A percentile compares a stretch with the other conserved stretches of the same genome.
Evolutionary conservation across 2,113 vertebrate genomes (phyloP).

Genomic region (Carettochelys insculpta): DNA sequence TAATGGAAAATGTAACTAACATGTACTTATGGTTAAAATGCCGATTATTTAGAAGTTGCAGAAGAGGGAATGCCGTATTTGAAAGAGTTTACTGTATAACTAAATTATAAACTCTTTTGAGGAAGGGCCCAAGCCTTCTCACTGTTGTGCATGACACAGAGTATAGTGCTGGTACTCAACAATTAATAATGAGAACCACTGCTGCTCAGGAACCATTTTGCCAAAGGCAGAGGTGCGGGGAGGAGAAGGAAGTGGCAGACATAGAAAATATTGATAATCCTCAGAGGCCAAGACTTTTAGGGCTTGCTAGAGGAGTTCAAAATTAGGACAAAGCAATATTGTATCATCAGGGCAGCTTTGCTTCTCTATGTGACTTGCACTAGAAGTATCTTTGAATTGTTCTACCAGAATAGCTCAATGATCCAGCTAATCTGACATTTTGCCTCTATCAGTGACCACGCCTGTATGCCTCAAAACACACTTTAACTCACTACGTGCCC

Average conservation of each 20-base stretch:
- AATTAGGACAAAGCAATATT: not conserved
- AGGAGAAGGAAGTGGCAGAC: not conserved
- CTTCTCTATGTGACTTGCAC: not conserved
- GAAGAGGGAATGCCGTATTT: no score
- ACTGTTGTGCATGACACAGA: not conserved
- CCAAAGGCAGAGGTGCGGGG: not conserved
- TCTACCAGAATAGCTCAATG: not conserved
- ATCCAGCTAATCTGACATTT: not conserved
- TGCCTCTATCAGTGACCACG: accelerated
- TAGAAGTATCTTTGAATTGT: not conserved
- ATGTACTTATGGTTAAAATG: no score
- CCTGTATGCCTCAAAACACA: not conserved
- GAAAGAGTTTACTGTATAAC: no score
- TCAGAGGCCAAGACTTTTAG: not conserved
- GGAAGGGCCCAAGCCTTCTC: not conserved
- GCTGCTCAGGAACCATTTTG: not conserved
- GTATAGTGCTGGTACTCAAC: not conserved
- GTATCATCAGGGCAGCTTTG: not conserved
- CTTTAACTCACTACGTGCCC: not conserved
- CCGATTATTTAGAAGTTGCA: no score
- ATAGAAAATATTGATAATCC: not conserved
- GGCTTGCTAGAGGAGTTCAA: not conserved
- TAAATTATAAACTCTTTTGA: not conserved
- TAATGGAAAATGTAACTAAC: no score
- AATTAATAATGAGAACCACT: not conserved